Evolutionary conservation across 2,888 invertebrate genomes (phyloP).

Genomic region (Cantharis nigra): DNA sequence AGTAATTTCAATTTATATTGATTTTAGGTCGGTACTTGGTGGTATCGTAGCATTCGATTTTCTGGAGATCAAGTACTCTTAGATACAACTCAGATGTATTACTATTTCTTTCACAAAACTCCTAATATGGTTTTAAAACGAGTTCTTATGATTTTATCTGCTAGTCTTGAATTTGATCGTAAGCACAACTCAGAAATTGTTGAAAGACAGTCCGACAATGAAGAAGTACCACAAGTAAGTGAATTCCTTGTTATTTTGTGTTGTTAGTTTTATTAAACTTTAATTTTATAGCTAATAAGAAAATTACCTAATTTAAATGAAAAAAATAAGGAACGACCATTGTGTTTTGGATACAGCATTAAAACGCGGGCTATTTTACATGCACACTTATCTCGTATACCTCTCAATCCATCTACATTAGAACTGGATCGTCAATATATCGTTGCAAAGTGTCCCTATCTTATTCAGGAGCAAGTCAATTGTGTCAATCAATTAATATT

Average conservation of each 20-base stretch:
- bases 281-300: constrained; percentile 76
- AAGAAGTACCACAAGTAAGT: constrained; percentile 88
- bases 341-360: constrained; percentile 90
- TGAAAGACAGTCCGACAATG: constrained; percentile 91
- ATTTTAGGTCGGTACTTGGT: constrained; percentile 89
- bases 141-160: constrained; percentile 94
- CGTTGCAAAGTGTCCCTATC: constrained; percentile 88
- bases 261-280: background rate
- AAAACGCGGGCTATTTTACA: constrained; percentile 93
- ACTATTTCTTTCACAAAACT: constrained; percentile 94
- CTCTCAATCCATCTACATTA: constrained; percentile 74
- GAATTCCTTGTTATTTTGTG: background rate
- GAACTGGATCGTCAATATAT: constrained; percentile 85
- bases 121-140: constrained; percentile 94
- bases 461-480: constrained; percentile 96
- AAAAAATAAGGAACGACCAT: constrained; percentile 93
- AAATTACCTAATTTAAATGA: constrained; percentile 90
- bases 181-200: constrained; percentile 92
- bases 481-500: constrained; percentile 93
- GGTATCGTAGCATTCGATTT: constrained; percentile 97
- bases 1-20: background rate
- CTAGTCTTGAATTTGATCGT: constrained; percentile 95
- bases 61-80: constrained; percentile 95
- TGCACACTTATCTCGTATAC: constrained; percentile 89
- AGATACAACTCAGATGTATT: constrained; percentile 96